Conservation (phyloP, 2,888 invertebrate genomes). For the Drosophila longiperda region DNA sequence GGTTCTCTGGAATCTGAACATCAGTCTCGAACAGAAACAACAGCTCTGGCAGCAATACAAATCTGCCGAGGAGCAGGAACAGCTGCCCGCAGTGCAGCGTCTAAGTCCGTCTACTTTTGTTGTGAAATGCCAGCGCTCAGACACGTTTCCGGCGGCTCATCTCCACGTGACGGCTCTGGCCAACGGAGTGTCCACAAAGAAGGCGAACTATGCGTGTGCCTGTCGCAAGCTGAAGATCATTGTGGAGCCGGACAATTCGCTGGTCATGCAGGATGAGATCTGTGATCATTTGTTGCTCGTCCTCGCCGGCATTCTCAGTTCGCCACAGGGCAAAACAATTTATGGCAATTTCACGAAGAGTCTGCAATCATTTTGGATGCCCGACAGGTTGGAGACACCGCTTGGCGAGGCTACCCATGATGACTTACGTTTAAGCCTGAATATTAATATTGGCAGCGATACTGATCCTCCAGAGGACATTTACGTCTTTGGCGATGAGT, state of each 20-base stretch:
- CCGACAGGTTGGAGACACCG: constrained; percentile 70
- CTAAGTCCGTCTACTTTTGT: constrained; percentile 81
- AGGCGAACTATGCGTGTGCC: constrained; percentile 77
- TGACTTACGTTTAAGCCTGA: constrained; percentile 58
- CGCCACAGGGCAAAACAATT: constrained; percentile 66
- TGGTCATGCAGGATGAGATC: constrained; percentile 83
- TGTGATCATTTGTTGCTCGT: constrained; percentile 84
- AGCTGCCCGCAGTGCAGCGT: constrained; percentile 81
- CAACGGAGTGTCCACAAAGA: constrained; percentile 67
- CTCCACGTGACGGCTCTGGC: constrained; percentile 80
- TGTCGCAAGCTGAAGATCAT: constrained; percentile 83
- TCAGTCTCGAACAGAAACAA: constrained; percentile 76
- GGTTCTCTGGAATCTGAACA: constrained; percentile 81
- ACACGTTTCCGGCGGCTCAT: constrained; percentile 81
- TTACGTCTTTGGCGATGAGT: constrained; percentile 77
- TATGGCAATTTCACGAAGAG: constrained; percentile 81
- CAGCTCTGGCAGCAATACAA: constrained; percentile 81
- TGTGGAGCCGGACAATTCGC: constrained; percentile 82
- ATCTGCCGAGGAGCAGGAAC: constrained; percentile 64
- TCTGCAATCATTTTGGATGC: constrained; percentile 82
- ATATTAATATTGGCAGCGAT: constrained; percentile 61
- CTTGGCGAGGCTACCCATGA: constrained; percentile 58
- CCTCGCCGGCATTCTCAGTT: constrained; percentile 81
- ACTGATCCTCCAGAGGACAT: constrained; percentile 71
- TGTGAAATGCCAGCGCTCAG: constrained; percentile 80